Percentiles rank a stretch among this genome's conserved stretches.
Conservation (phyloP, 2,113 vertebrate species). For the Istiophorus platypterus region DNA sequence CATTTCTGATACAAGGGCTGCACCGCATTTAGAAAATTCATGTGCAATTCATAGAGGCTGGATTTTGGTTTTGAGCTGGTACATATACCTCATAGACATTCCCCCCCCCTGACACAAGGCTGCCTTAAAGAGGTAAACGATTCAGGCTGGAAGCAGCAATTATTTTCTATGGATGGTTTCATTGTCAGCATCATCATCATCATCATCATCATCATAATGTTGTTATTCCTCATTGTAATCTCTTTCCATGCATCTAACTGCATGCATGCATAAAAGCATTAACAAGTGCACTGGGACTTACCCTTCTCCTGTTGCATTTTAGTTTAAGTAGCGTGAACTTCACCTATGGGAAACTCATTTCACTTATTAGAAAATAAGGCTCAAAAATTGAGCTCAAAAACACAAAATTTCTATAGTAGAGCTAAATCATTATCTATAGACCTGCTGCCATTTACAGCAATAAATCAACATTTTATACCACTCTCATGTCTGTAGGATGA, state of each 20-base stretch:
- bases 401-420: background rate
- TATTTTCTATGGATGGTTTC: slow-evolving; percentile 20
- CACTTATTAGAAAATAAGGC: background rate
- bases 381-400: too few relatives aligned
- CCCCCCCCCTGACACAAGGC: slow-evolving; percentile 1
- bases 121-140: background rate
- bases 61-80: slow-evolving; percentile 50
- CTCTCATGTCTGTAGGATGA: background rate
- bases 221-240: too few relatives aligned
- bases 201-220: background rate
- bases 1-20: slow-evolving; percentile 34
- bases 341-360: background rate
- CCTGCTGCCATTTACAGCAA: background rate
- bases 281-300: background rate
- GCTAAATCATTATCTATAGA: background rate
- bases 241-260: background rate
- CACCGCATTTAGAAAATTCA: slow-evolving; percentile 60
- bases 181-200: background rate
- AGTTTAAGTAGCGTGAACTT: background rate
- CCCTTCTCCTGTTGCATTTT: background rate
- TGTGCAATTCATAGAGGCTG: slow-evolving; percentile 53
- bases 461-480: background rate
- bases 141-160: background rate
- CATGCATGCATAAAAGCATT: background rate
- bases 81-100: slow-evolving; percentile 19